Evolutionary conservation across 1,140 invertebrate genomes (phyloP).

Genomic region (Zaprionus kolodkinae): DNA sequence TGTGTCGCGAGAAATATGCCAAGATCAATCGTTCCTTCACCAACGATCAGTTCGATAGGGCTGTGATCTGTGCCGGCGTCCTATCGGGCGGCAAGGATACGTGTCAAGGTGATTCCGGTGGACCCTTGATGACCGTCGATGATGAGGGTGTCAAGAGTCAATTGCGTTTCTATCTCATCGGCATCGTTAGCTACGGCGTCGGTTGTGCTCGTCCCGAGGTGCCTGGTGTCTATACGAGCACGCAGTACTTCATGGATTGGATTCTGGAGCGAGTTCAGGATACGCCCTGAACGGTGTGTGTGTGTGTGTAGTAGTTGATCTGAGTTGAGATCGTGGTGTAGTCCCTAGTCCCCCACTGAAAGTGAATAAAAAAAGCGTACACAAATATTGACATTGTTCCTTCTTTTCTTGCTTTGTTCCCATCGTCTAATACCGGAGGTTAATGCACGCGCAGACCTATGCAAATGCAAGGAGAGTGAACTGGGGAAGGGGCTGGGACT

Average conservation of each 20-base stretch:
- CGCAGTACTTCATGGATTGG: constrained; percentile 86
- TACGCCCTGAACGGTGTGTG: constrained; percentile 42
- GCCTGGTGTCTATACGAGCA: constrained; percentile 91
- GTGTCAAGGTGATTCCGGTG: constrained; percentile 94
- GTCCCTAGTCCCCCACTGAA: not conserved
- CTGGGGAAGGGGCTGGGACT: constrained; percentile 24
- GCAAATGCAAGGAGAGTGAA: constrained; percentile 36
- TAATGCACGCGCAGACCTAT: constrained; percentile 48
- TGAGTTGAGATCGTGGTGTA: not conserved
- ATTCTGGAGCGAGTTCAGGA: constrained; percentile 64
- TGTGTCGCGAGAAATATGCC: constrained; percentile 87
- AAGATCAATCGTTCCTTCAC: constrained; percentile 86
- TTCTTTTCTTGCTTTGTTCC: constrained; percentile 56
- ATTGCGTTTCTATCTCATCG: constrained; percentile 86
- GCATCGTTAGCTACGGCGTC: constrained; percentile 89
- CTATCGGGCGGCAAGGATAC: constrained; percentile 90
- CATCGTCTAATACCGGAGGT: constrained; percentile 49
- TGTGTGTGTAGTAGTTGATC: constrained; percentile 7
- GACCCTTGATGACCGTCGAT: constrained; percentile 89
- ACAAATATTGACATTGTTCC: constrained; percentile 56
- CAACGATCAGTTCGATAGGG: constrained; percentile 85
- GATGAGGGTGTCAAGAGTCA: constrained; percentile 41
- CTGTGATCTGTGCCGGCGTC: constrained; percentile 91
- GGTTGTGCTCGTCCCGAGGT: constrained; percentile 88
- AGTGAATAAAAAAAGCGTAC: constrained; percentile 15